Evolutionary conservation across 2,797 vertebrate genomes (phyloP).

Genomic region (Synaphobranchus kaupii): DNA sequence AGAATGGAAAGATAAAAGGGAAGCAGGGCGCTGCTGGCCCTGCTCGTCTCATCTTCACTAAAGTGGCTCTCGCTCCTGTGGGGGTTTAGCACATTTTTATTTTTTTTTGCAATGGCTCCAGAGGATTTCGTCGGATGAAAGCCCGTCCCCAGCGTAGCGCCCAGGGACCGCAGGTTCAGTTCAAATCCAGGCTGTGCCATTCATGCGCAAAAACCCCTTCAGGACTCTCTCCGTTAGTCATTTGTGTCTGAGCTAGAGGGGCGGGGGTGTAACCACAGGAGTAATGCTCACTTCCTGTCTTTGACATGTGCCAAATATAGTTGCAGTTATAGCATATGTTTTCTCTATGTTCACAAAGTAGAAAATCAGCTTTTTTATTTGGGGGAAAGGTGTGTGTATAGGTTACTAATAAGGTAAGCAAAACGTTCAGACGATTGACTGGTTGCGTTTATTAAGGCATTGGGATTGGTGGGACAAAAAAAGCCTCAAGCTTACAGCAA

Average conservation of each 20-base stretch:
- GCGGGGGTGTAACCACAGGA: not conserved
- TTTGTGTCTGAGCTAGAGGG: not conserved
- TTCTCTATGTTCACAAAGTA: not conserved
- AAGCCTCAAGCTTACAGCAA: not conserved
- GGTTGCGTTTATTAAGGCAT: not conserved
- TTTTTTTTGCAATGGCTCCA: conserved; percentile 34
- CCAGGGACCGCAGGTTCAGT: not conserved
- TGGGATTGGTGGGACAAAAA: not conserved
- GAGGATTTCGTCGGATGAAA: conserved; percentile 6
- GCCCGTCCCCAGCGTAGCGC: not conserved
- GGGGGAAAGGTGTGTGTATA: not conserved
- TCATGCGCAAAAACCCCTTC: conserved; percentile 37
- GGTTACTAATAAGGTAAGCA: not conserved
- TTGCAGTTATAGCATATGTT: not conserved
- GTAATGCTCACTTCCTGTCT: not conserved
- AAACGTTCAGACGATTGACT: not conserved
- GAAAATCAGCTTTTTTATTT: not conserved
- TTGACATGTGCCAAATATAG: too few species aligned
- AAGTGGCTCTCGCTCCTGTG: conserved; percentile 36
- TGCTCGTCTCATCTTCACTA: conserved; percentile 37
- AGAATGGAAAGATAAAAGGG: conserved; percentile 1
- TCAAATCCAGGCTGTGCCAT: not conserved
- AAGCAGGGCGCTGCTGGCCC: conserved; percentile 23
- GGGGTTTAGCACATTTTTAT: conserved; percentile 10
- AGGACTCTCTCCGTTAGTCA: not conserved